Evolutionary conservation across 2,113 vertebrate genomes (phyloP), one percentile per base, ranked within the genome.

Genomic region (Canis aureus): DNA sequence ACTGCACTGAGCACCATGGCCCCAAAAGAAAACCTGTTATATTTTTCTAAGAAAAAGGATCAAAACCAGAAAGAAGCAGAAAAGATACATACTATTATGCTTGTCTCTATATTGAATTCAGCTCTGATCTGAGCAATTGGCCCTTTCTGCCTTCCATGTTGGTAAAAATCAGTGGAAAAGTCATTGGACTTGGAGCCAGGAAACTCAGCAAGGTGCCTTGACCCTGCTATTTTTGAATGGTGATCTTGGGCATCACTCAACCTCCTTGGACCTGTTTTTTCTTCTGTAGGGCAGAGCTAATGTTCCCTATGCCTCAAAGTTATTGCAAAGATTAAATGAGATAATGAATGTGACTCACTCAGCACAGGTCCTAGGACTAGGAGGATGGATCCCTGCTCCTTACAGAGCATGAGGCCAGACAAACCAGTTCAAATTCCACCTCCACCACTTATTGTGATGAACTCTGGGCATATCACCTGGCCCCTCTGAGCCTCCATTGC

Each of bases 261-360:
- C 49, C 4, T 82, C 19, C 29, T 53, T 25, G 38, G 7, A 6
- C 49, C 38, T 94, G 8, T 67, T 83, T 80, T 35, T 43, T 80
- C 57, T 80, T 35, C 38, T 83, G 8, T 43, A 84, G 16, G 35
- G 8, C 43, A 38, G 7, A 84, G 11, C 8, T 64, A 27, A 80
- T 79, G 15, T 71, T 13, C 10, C 53, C 53, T 11, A 17, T 6
- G 35, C 11, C 1, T 74, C 57, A 2, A 35, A 11, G 59, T 59
- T 55, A 15, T 62, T 69, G n/a, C 17, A 19, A 93, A 95, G n/a
- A 80, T 88, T 69, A 76, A 93, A 69, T 76, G 32, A 86, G 73
- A 55, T 35, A 20, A 6, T 51, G 55, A 57, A 3, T 4, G n/a
- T 10, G 20, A 79, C 49, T 87, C 12, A 19, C 32, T 6, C 43